Evolutionary conservation across 2,888 invertebrate species (phyloP).

Genomic region (Hirudinaria manillensis): DNA sequence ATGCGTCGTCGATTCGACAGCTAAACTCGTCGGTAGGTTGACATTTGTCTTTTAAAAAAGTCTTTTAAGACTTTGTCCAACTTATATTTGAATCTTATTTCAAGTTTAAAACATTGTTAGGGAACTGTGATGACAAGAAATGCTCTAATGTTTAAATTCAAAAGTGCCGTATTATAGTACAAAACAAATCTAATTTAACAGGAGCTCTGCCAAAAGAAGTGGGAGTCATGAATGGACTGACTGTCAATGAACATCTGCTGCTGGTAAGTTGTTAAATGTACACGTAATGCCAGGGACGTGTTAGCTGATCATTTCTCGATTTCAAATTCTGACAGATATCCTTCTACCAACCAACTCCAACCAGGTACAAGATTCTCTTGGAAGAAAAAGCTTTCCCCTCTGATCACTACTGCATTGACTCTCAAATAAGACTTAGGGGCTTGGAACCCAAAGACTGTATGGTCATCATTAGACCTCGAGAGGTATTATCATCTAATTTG

Average conservation of each 20-base stretch:
- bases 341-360: conserved; percentile 59
- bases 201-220: conserved; percentile 53
- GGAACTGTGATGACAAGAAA: not conserved
- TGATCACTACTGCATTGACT: conserved; percentile 59
- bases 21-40: conserved; percentile 53
- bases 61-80: too few relatives aligned
- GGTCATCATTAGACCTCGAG: conserved; percentile 54
- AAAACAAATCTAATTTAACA: conserved; percentile 24
- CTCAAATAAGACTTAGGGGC: conserved; percentile 57
- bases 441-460: conserved; percentile 55
- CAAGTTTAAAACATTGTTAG: not conserved
- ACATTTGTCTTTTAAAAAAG: not conserved
- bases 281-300: not conserved
- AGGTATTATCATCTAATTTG: conserved; percentile 36
- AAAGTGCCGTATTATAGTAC: not conserved
- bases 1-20: conserved; percentile 48
- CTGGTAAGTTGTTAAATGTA: conserved; percentile 48
- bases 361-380: conserved; percentile 58
- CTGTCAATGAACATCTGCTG: conserved; percentile 60
- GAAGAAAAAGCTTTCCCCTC: conserved; percentile 61
- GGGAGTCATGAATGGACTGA: conserved; percentile 59
- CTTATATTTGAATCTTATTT: not conserved
- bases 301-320: not conserved
- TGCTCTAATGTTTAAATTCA: not conserved
- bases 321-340: conserved; percentile 50